Evolutionary conservation across 1,140 invertebrate genomes (phyloP), one percentile per base, ranked within the genome.

Genomic region (Aphaenogaster rudis): DNA sequence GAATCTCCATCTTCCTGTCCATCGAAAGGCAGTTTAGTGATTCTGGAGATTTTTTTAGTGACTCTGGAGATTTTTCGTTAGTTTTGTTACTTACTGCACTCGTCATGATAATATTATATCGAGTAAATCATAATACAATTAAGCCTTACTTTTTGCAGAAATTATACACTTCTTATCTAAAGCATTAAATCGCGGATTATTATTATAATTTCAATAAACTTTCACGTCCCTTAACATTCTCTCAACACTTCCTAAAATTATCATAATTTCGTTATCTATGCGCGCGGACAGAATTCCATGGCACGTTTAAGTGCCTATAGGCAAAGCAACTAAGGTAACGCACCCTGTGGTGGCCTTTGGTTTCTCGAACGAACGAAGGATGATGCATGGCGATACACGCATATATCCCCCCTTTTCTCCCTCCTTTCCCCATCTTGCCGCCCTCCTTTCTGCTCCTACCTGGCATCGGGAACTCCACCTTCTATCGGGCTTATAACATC

Each of bases 341-440:
- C 93, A 95, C 92, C 94, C 93, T 92, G 94, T 93, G 94, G 94
- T 95, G 94, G 94, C 93, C 94, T 95, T 95, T 94, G 94, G 87
- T 95, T 94, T 93, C 93, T 92, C 92, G 88, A 90, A 90, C 90
- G 90, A 91, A 93, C 93, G 92, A 93, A 95, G 93, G 92, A 95
- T 95, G 95, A 95, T 95, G 93, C 93, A 95, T 95, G 94, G 95
- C 95, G 94, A 94, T 95, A 95, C 93, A 95, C 94, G 92, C 93
- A 94, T 91, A 91, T 91, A 91, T 90, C 66, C 90, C 91, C 88
- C 87, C 90, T 90, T 91, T 90, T 88, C 80, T 77, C 88, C 91
- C 82, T 61, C 13, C 64, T 86, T 42, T 50, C 64, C 33, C 11
- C n/a, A 61, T 72, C 52, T 52, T 64, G 76, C 87, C 88, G 77